These are phyloP conservation scores for Remorina albescens DNA, from an alignment of 2,797 vertebrate species.

Conservation along the genomic window DNA sequence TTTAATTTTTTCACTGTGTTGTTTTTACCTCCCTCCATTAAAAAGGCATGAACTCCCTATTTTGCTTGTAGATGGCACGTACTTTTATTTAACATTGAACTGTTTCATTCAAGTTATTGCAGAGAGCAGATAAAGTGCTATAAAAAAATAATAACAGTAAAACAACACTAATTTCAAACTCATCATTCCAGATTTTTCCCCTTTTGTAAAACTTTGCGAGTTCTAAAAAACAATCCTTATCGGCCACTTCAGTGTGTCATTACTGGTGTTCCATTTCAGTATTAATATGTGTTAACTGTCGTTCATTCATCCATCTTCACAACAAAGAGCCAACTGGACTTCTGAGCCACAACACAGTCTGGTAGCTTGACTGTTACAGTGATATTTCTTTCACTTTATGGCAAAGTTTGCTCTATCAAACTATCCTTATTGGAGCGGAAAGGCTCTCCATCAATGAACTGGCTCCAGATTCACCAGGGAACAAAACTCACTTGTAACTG, in stretches of 20 bases:
- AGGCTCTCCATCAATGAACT: not conserved
- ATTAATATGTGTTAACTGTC: not conserved
- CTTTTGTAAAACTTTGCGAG: not conserved
- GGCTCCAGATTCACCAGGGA: not conserved
- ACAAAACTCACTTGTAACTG: constrained; percentile 14
- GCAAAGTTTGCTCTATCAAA: not conserved
- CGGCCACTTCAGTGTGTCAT: constrained; percentile 1
- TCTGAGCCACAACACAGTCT: not conserved
- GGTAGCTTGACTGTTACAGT: not conserved
- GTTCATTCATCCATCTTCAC: not conserved
- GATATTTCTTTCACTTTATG: not conserved
- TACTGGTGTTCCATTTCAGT: constrained; percentile 2
- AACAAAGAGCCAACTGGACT: not conserved
- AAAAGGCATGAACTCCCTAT: constrained; percentile 11
- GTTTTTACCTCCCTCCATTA: constrained; percentile 1
- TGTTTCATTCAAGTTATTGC: not conserved
- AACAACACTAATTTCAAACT: constrained; percentile 4
- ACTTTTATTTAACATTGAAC: no score
- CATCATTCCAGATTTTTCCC: not conserved
- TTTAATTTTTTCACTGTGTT: not conserved
- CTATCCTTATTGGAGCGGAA: not conserved
- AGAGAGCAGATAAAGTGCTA: constrained; percentile 12
- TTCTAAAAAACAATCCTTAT: not conserved
- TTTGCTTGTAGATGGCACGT: not conserved
- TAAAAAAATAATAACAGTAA: constrained; percentile 4